Conservation (phyloP, 2,888 invertebrate species). For the Cordilura impudica region DNA sequence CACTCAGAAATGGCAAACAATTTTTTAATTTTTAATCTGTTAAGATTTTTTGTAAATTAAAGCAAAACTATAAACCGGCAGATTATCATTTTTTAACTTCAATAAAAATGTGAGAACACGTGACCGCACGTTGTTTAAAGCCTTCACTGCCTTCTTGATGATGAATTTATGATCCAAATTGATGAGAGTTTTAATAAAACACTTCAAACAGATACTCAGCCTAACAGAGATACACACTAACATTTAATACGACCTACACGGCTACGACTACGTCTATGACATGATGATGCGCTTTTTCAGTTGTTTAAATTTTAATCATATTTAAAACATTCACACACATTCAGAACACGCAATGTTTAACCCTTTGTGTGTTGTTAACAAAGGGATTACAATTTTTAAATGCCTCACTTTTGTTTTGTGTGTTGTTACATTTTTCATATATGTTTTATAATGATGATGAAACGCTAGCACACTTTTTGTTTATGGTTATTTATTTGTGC, state of each 20-base stretch:
- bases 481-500: slow-evolving; percentile 50
- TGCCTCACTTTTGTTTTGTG: slow-evolving; percentile 43
- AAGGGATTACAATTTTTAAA: slow-evolving; percentile 55
- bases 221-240: slow-evolving; percentile 32
- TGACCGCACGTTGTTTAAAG: slow-evolving; percentile 57
- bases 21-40: slow-evolving; percentile 35
- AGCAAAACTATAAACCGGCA: slow-evolving; percentile 37
- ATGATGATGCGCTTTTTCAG: slow-evolving; percentile 59
- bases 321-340: slow-evolving; percentile 47
- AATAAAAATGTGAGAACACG: slow-evolving; percentile 52
- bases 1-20: neutral
- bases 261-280: slow-evolving; percentile 34
- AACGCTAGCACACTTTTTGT: slow-evolving; percentile 61
- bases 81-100: slow-evolving; percentile 22
- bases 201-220: slow-evolving; percentile 14
- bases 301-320: slow-evolving; percentile 52
- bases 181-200: slow-evolving; percentile 38
- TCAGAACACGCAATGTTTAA: slow-evolving; percentile 39
- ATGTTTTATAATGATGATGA: slow-evolving; percentile 38
- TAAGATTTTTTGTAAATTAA: slow-evolving; percentile 59
- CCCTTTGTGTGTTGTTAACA: slow-evolving; percentile 59
- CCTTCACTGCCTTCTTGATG: slow-evolving; percentile 48
- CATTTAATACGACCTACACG: neutral
- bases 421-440: slow-evolving; percentile 16
- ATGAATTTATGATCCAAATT: slow-evolving; percentile 60